These are phyloP conservation scores for Rhamnusium bicolor DNA, from an alignment of 2,888 invertebrate genomes.

Conservation along the genomic window DNA sequence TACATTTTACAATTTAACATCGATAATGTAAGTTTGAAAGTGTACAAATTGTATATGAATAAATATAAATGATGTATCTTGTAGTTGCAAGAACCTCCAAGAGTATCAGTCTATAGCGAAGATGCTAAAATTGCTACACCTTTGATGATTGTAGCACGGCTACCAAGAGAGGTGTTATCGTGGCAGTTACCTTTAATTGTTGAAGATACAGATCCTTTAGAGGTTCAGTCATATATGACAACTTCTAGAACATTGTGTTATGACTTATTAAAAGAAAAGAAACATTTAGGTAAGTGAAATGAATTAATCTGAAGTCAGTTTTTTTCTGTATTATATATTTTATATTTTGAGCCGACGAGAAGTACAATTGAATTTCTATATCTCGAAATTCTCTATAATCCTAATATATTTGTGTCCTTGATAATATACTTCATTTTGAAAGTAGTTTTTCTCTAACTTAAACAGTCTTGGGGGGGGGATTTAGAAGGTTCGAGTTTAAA, in stretches of 20 bases:
- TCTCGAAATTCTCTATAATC: too few relatives aligned
- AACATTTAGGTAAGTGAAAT: constrained; percentile 34
- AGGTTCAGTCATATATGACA: constrained; percentile 72
- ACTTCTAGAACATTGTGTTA: constrained; percentile 78
- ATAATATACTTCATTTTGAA: too few relatives aligned
- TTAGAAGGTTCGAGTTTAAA: too few relatives aligned
- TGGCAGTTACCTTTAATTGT: constrained; percentile 86
- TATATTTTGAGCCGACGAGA: too few relatives aligned
- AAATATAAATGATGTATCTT: not conserved
- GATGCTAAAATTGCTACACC: constrained; percentile 69
- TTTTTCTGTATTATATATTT: too few relatives aligned
- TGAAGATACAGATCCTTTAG: constrained; percentile 66
- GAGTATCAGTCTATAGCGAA: constrained; percentile 54
- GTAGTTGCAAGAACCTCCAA: constrained; percentile 48
- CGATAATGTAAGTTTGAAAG: not conserved
- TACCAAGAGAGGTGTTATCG: constrained; percentile 83
- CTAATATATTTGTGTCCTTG: too few relatives aligned
- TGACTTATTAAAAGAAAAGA: constrained; percentile 68
- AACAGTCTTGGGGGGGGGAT: too few relatives aligned
- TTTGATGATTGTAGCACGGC: constrained; percentile 82
- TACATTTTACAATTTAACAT: constrained; percentile 24
- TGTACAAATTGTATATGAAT: not conserved
- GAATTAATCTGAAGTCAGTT: too few relatives aligned
- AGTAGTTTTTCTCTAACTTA: too few relatives aligned
- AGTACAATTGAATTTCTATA: too few relatives aligned